Evolutionary conservation across 2,797 vertebrate genomes (phyloP).

Genomic region (Chiroxiphia lanceolata): DNA sequence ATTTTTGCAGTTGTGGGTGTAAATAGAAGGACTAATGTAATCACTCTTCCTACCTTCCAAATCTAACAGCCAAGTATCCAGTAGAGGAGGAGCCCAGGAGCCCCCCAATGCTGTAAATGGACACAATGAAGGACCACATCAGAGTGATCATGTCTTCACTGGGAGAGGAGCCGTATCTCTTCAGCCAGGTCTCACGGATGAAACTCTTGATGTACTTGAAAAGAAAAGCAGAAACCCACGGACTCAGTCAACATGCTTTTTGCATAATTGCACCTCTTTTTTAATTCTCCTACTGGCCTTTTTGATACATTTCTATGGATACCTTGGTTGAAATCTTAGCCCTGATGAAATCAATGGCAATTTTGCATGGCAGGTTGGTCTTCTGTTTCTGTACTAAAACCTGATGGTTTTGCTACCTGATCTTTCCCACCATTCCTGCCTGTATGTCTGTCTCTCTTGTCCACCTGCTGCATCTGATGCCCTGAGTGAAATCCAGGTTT

Average conservation of each 20-base stretch:
- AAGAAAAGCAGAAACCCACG: not conserved
- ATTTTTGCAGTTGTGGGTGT: not conserved
- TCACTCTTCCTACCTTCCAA: slow-evolving; percentile 80
- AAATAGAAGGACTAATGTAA: not conserved
- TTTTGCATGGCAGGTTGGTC: not conserved
- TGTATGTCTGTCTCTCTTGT: not conserved
- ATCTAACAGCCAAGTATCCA: slow-evolving; percentile 63
- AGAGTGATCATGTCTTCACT: slow-evolving; percentile 71
- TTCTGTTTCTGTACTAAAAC: not conserved
- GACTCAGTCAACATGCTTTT: not conserved
- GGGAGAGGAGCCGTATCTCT: slow-evolving; percentile 71
- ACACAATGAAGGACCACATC: slow-evolving; percentile 84
- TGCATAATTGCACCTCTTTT: not conserved
- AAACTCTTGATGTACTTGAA: slow-evolving; percentile 82
- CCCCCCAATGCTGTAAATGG: slow-evolving; percentile 77
- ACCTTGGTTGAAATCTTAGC: not conserved
- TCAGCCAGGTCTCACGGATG: slow-evolving; percentile 81
- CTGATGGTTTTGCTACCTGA: not conserved
- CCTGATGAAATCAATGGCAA: not conserved
- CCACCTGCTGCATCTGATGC: not conserved
- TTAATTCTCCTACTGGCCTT: not conserved
- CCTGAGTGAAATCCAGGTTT: not conserved
- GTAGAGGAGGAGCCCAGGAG: slow-evolving; percentile 75
- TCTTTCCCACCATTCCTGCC: rapidly evolving
- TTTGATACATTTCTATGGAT: not conserved